phyloP scores from a whole-genome alignment of 2,113 vertebrate genomes.

The Catagonus wagneri region DNA sequence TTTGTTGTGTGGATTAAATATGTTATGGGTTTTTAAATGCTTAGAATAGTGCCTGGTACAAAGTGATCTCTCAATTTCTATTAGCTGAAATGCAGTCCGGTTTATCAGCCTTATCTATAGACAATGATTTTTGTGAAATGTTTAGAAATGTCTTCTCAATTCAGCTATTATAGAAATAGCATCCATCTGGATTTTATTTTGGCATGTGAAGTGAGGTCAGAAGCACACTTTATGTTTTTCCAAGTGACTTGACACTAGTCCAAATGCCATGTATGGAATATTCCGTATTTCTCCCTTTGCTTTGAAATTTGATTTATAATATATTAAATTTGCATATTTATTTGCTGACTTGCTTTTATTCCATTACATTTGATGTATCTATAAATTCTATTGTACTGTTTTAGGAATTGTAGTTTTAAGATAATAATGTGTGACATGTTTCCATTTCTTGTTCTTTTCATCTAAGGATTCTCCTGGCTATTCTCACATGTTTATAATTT shows the following conservation, averaged over 20 bases:
- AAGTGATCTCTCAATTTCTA: not conserved
- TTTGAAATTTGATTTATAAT: constrained; percentile 69
- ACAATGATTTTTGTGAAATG: constrained; percentile 62
- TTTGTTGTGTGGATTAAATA: not conserved
- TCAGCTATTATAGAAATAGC: constrained; percentile 76
- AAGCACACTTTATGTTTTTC: constrained; percentile 71
- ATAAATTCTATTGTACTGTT: constrained; percentile 12
- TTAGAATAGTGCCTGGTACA: not conserved
- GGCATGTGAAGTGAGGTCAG: constrained; percentile 77
- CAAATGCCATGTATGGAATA: constrained; percentile 64
- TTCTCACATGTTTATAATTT: constrained; percentile 66
- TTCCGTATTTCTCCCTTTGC: constrained; percentile 66
- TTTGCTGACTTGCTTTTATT: constrained; percentile 66
- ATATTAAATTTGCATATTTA: constrained; percentile 55
- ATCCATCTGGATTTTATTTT: constrained; percentile 80
- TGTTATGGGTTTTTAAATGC: not conserved
- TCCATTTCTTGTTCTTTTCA: not conserved
- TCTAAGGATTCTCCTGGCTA: constrained; percentile 16
- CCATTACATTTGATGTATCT: not conserved
- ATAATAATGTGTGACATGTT: not conserved
- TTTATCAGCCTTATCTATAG: constrained; percentile 22
- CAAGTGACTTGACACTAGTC: constrained; percentile 69
- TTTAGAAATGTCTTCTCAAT: constrained; percentile 60
- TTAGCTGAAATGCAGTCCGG: constrained; percentile 22
- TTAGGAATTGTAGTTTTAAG: not conserved